Evolutionary conservation across 2,113 vertebrate species (phyloP), one percentile per base, ranked within the genome.

Genomic region (Indri indri): DNA sequence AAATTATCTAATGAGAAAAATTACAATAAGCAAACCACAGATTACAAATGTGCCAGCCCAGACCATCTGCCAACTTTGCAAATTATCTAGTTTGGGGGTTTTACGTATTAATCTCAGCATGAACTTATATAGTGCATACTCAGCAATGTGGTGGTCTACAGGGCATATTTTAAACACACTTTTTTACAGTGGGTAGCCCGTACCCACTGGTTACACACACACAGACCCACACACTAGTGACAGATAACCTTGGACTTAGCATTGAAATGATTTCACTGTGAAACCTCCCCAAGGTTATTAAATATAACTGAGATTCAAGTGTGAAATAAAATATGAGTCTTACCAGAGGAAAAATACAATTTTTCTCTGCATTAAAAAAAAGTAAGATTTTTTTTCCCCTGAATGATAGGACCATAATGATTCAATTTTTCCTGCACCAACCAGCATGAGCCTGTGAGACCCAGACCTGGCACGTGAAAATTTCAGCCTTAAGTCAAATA

Each of bases 401-500:
- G 17, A 97, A 90, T 2, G 66, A 93, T 88, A 94, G 18, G 80
- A 86, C 63, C 1, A 0, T 95, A 90, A 2, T 52, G 93, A 97
- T 97, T 96, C 93, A 90, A 85, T 93, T 97, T 96, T 73, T 93
- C 88, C 89, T 80, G 84, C 40, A 92, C 96, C 98, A 97, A 20
- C 93, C 93, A 91, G 74, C 65, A 94, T 91, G 16, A 32, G 3
- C 17, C n/a, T 1, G 0, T 76, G 92, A 98, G 94, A 97, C 93
- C 80, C 97, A 98, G 97, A 98, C 65, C 95, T 96, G 98, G 97
- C 91, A 54, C 84, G 95, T 94, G 97, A 97, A 98, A 98, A 98
- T 98, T 98, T 98, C 97, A 98, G 90, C 97, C 97, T 97, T 32
- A 97, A 98, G 96, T 98, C 98, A 98, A 98, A 99, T 96, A 97